Conservation (phyloP, 2,113 vertebrate genomes). For the Petroica traversi region DNA sequence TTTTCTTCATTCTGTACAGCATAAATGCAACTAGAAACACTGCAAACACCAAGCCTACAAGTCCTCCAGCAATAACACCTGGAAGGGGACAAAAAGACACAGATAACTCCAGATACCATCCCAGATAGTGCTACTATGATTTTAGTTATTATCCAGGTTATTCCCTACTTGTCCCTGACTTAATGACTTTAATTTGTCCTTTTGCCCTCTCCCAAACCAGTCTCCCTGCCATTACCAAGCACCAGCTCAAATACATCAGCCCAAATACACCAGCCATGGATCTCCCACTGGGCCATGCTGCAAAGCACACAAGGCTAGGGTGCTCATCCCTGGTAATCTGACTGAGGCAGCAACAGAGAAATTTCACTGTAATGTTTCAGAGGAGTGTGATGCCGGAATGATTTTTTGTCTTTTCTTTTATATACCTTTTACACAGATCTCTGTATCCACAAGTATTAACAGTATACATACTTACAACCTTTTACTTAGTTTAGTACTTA, state of each 20-base stretch:
- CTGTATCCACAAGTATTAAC: too few relatives aligned
- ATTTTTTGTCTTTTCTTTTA: too few relatives aligned
- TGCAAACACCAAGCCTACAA: slow-evolving; percentile 78
- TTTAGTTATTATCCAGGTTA: background rate
- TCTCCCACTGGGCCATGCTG: background rate
- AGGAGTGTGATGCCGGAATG: too few relatives aligned
- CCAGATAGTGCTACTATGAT: background rate
- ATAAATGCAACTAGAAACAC: slow-evolving; percentile 77
- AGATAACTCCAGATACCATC: background rate
- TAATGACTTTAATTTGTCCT: background rate
- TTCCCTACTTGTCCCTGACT: background rate
- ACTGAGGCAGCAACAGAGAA: background rate
- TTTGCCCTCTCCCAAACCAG: background rate
- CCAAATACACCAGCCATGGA: background rate
- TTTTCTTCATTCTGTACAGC: slow-evolving; percentile 86
- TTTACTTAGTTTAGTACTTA: too few relatives aligned
- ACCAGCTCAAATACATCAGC: background rate
- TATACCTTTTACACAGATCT: too few relatives aligned
- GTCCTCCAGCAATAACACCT: slow-evolving; percentile 85
- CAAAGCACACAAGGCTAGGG: background rate
- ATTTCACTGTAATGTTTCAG: background rate
- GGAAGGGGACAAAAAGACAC: background rate
- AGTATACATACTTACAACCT: too few relatives aligned
- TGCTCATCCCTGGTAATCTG: background rate
- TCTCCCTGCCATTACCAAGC: background rate